Base-by-base conservation (phyloP, 1,140 invertebrate species). In the Hyphantria cunea region DNA sequence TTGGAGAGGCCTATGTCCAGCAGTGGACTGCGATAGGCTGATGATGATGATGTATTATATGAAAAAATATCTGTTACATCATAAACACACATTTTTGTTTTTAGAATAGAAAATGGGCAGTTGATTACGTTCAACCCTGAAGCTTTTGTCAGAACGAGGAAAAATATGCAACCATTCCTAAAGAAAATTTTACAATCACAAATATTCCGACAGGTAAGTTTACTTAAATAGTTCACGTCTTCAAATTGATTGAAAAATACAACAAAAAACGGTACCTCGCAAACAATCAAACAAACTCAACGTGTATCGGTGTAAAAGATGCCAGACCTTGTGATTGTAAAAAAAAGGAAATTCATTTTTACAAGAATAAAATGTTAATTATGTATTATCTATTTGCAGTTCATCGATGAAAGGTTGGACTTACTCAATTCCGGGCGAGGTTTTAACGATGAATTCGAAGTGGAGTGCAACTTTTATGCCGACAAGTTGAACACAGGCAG, bases 371-470 rank as follows among this genome's bases (percentile, higher is more conserved):
- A 11, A 49, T 44, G 47, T 15, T 54, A 13, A n/a, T 3, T 39
- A 51, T 55, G 6, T 52, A 56, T 78, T 78, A 51, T 55, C 8
- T 52, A 56, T 78, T 78, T 72, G 32, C 81, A 97, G 95, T 99
- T 99, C 90, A 97, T 98, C 72, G 97, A 98, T 79, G 97, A 98
- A 89, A 92, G 98, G 76, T 90, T 99, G 68, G 95, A 97, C 66
- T 94, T 98, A 92, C 92, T 98, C 34, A 98, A 98, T 90, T 94
- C 95, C 17, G 97, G 97, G 1, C 91, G 95, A 41, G 96, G 97
- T 0, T 97, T 97, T 80, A 95, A 95, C n/a, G 98, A 99, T 86
- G 96, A 98, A 80, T 99, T 99, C 90, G 98, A 99, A 90, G 92
- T 96, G 84, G 97, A 98, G 89, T 95, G 96, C 12, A 96, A 95